A percentile compares a stretch with the other conserved stretches of the same genome.
Conservation (phyloP, 1,140 invertebrate genomes). For the Temnothorax nylanderi region DNA sequence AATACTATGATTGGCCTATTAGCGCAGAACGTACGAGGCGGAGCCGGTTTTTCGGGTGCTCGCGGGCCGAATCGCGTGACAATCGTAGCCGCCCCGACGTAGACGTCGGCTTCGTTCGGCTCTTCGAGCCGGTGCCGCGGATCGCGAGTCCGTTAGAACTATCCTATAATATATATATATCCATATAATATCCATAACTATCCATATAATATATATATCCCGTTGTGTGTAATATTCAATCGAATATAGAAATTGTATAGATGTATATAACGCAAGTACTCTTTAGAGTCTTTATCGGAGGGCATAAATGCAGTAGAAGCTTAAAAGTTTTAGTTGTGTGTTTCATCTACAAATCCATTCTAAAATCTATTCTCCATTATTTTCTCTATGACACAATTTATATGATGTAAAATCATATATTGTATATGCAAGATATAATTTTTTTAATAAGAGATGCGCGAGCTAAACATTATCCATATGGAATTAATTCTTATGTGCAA, state of each 20-base stretch:
- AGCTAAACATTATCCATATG: not conserved
- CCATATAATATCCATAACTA: too few relatives aligned
- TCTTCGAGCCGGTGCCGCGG: too few relatives aligned
- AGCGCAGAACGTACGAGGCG: too few relatives aligned
- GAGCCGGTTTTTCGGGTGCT: too few relatives aligned
- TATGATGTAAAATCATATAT: not conserved
- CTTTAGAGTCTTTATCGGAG: conserved; percentile 34
- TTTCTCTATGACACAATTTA: not conserved
- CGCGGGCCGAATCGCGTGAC: too few relatives aligned
- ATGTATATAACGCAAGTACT: conserved; percentile 64
- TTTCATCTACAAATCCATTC: conserved; percentile 14
- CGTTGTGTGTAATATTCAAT: conserved; percentile 50
- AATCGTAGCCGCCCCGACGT: too few relatives aligned
- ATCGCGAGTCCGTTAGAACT: too few relatives aligned
- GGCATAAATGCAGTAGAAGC: conserved; percentile 24
- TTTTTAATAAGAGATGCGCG: conserved; percentile 31
- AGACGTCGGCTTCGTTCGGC: too few relatives aligned
- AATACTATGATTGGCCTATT: too few relatives aligned
- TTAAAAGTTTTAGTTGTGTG: conserved; percentile 69
- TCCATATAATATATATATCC: conserved; percentile 37
- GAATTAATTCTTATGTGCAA: conserved; percentile 51
- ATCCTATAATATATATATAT: too few relatives aligned
- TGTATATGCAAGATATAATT: conserved; percentile 22
- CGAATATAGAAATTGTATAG: conserved; percentile 67
- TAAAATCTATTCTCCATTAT: conserved; percentile 22